A percentile compares a stretch with the other conserved stretches of the same genome.
These are phyloP conservation scores for Avahi laniger DNA, from an alignment of 2,797 vertebrate genomes.

Conservation along the genomic window DNA sequence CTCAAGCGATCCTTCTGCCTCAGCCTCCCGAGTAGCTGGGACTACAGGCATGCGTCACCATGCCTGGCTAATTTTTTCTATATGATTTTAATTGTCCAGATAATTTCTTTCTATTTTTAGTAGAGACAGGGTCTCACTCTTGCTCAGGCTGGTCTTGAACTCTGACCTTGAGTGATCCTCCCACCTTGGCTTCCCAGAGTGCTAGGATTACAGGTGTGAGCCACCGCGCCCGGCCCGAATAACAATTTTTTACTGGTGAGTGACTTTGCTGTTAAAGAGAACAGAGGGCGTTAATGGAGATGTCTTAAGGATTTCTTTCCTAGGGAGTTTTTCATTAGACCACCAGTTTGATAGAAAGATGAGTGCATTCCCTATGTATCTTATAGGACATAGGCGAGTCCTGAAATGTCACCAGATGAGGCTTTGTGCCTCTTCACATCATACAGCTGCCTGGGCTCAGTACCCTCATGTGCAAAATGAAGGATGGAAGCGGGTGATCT, in stretches of 20 bases:
- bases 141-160: too few relatives aligned
- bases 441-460: neutral
- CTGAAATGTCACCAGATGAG: neutral
- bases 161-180: too few relatives aligned
- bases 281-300: neutral
- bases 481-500: neutral
- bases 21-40: too few relatives aligned
- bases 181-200: too few relatives aligned
- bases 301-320: neutral
- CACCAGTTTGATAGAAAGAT: neutral
- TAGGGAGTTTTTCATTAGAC: neutral
- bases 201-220: too few relatives aligned
- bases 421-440: neutral
- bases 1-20: too few relatives aligned
- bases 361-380: neutral
- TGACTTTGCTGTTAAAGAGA: neutral
- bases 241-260: neutral
- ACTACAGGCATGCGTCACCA: too few relatives aligned
- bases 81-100: too few relatives aligned
- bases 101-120: too few relatives aligned
- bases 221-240: too few relatives aligned
- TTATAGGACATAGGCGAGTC: neutral
- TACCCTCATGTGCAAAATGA: neutral
- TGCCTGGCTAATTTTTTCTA: too few relatives aligned
- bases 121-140: too few relatives aligned